Conservation (phyloP, 2,797 vertebrate genomes). For the Onychomys torridus region DNA sequence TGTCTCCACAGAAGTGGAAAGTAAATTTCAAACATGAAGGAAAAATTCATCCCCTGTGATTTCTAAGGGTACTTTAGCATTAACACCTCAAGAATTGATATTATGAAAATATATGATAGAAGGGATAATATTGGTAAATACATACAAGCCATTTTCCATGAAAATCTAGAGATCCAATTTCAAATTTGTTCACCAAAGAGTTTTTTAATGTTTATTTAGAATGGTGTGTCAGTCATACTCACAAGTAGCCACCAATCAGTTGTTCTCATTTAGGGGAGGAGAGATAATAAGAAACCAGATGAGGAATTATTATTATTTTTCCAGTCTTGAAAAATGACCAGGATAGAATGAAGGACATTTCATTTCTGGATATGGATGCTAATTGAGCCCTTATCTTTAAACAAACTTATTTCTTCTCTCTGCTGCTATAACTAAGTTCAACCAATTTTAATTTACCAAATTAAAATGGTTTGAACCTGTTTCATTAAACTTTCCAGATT, state of each 20-base stretch:
- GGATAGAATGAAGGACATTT: not conserved
- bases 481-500: not conserved
- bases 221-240: not conserved
- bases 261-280: not conserved
- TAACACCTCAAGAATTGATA: not conserved
- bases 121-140: not conserved
- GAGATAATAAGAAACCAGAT: not conserved
- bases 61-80: not conserved
- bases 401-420: not conserved
- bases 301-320: not conserved
- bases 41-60: not conserved
- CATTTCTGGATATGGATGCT: not conserved
- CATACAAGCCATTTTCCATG: not conserved
- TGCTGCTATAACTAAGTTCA: constrained; percentile 38
- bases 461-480: not conserved
- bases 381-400: not conserved
- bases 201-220: too few relatives aligned
- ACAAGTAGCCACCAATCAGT: not conserved
- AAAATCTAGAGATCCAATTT: not conserved
- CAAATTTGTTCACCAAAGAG: not conserved
- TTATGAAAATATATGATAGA: not conserved
- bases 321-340: too few relatives aligned
- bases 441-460: constrained; percentile 17
- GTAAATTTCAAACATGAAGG: not conserved
- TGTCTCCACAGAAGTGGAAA: not conserved